Evolutionary conservation across 2,113 vertebrate species (phyloP).

Genomic region (Corythornis madagascariensis): DNA sequence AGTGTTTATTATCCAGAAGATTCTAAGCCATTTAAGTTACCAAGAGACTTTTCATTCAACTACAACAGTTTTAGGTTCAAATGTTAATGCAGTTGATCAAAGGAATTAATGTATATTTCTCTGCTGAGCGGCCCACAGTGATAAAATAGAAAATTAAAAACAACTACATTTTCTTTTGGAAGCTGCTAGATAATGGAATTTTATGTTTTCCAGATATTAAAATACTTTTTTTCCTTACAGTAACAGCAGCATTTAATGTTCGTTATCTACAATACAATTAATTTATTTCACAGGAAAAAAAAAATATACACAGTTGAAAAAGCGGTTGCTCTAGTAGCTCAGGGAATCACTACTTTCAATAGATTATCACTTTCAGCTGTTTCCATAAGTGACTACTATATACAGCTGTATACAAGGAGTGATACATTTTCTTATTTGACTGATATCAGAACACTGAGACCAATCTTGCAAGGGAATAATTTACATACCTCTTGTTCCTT

Average conservation of each 20-base stretch:
- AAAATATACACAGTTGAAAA: background rate
- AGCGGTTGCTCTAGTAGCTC: background rate
- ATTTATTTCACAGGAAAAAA: background rate
- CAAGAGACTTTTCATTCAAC: background rate
- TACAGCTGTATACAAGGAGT: background rate
- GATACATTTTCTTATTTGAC: background rate
- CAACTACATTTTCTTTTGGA: background rate
- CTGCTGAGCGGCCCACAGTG: background rate
- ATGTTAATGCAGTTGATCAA: background rate
- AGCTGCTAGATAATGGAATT: background rate
- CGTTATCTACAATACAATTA: background rate
- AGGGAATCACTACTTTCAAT: background rate
- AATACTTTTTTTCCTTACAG: background rate
- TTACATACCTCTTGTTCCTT: slow-evolving; percentile 86
- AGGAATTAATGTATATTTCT: background rate
- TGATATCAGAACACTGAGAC: background rate
- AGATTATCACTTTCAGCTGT: background rate
- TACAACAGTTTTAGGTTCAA: background rate
- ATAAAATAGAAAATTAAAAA: background rate
- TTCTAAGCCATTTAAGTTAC: background rate
- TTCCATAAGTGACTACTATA: background rate
- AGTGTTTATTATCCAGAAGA: background rate
- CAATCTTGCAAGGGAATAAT: background rate
- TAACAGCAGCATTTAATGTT: background rate
- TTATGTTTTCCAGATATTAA: background rate